Evolutionary conservation across 2,888 invertebrate species (phyloP).

Genomic region (Zonitis immaculata): DNA sequence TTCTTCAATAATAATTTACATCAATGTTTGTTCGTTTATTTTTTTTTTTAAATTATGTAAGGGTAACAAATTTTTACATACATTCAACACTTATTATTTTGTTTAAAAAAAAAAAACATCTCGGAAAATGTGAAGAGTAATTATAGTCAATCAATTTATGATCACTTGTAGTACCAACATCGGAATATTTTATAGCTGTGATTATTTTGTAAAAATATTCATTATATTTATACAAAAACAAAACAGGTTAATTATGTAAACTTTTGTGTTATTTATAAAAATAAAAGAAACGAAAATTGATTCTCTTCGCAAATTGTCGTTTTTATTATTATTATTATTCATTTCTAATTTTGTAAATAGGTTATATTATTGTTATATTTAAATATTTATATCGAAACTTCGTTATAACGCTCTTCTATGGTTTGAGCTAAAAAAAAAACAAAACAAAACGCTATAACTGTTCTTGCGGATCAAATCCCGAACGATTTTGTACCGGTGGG

Average conservation of each 20-base stretch:
- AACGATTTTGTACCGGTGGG: no score
- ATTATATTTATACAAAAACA: not conserved
- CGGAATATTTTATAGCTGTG: not conserved
- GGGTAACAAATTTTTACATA: conserved; percentile 41
- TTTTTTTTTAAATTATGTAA: conserved; percentile 20
- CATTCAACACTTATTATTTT: conserved; percentile 36
- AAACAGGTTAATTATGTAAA: not conserved
- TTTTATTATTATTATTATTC: not conserved
- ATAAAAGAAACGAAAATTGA: not conserved
- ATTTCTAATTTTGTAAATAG: no score
- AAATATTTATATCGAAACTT: no score
- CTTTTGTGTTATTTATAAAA: not conserved
- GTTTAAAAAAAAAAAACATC: conserved; percentile 35
- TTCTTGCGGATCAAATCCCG: no score
- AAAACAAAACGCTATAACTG: no score
- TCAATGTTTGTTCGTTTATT: conserved; percentile 29
- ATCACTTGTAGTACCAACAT: not conserved
- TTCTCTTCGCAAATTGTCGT: not conserved
- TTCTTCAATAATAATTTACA: conserved; percentile 12
- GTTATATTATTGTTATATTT: no score
- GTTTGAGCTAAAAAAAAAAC: no score
- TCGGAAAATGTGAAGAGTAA: conserved; percentile 27
- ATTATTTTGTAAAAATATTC: not conserved
- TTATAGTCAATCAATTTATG: conserved; percentile 6
- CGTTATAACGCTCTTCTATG: no score